phyloP scores from a whole-genome alignment of 2,888 invertebrate genomes.

The Conomelus anceps region DNA sequence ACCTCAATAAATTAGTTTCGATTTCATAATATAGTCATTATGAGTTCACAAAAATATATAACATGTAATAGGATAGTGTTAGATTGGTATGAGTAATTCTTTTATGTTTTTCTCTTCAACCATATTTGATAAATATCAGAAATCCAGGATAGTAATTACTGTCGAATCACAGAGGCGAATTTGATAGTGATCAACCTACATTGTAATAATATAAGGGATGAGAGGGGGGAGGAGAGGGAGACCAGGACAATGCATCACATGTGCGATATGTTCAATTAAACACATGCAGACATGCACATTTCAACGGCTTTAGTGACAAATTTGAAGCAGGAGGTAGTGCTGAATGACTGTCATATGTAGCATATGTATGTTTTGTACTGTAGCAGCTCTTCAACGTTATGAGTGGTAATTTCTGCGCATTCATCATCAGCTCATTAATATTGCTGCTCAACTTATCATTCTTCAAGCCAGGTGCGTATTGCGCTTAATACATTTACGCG shows the following conservation, averaged over 20 bases:
- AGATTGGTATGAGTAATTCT: too few species aligned
- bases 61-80: too few species aligned
- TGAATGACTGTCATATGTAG: background rate
- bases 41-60: too few species aligned
- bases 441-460: background rate
- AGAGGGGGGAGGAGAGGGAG: background rate
- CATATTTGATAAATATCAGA: background rate
- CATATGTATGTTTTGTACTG: background rate
- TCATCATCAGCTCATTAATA: background rate
- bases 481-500: background rate
- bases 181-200: background rate
- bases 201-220: background rate
- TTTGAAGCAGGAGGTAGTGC: background rate
- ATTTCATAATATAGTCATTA: too few species aligned
- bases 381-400: background rate
- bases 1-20: too few species aligned
- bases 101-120: too few species aligned
- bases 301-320: background rate
- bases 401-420: background rate
- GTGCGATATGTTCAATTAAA: background rate
- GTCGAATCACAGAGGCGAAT: background rate
- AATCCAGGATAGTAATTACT: background rate
- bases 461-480: background rate
- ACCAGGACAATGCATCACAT: background rate
- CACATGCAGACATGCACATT: background rate